A percentile compares a stretch with the other conserved stretches of the same genome.
These are phyloP conservation scores for Eutrigla gurnardus DNA, from an alignment of 2,797 vertebrate species.

Conservation along the genomic window DNA sequence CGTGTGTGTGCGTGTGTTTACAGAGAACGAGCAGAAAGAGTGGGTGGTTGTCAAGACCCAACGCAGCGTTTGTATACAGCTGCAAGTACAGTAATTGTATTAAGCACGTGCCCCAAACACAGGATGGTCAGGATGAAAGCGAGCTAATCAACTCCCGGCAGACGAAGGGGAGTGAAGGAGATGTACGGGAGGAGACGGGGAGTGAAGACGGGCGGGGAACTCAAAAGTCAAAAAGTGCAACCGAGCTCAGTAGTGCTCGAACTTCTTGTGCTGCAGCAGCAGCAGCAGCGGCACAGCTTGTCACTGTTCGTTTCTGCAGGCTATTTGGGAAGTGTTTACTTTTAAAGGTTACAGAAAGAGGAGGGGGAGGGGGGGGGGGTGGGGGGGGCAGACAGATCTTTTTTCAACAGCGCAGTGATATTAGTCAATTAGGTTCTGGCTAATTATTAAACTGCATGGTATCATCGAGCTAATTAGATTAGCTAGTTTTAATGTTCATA, in stretches of 20 bases:
- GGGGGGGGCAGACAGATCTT: conserved; percentile 31
- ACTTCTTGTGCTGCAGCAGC: conserved; percentile 41
- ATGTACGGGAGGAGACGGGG: conserved; percentile 13
- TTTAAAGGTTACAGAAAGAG: conserved; percentile 59
- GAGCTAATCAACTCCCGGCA: conserved; percentile 58
- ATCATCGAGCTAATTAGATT: conserved; percentile 70
- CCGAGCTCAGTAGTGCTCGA: conserved; percentile 22
- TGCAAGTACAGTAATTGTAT: conserved; percentile 44
- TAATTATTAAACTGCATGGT: conserved; percentile 75
- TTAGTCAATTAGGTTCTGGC: conserved; percentile 66
- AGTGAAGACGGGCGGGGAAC: conserved; percentile 23
- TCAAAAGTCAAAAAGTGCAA: conserved; percentile 63
- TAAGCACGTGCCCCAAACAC: conserved; percentile 35
- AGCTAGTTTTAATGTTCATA: conserved; percentile 63
- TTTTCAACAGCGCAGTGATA: conserved; percentile 44
- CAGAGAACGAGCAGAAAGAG: conserved; percentile 41
- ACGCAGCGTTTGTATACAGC: conserved; percentile 50
- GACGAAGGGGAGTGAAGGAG: conserved; percentile 25
- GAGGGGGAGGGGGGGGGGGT: neutral
- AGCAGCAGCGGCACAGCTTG: conserved; percentile 42
- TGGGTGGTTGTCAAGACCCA: conserved; percentile 52
- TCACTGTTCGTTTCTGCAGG: conserved; percentile 51
- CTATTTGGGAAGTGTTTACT: conserved; percentile 63
- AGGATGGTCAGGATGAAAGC: conserved; percentile 52
- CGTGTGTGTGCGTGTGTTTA: conserved; percentile 45